phyloP scores from a whole-genome alignment of 2,888 invertebrate species.

The Stegana nigrithorax region DNA sequence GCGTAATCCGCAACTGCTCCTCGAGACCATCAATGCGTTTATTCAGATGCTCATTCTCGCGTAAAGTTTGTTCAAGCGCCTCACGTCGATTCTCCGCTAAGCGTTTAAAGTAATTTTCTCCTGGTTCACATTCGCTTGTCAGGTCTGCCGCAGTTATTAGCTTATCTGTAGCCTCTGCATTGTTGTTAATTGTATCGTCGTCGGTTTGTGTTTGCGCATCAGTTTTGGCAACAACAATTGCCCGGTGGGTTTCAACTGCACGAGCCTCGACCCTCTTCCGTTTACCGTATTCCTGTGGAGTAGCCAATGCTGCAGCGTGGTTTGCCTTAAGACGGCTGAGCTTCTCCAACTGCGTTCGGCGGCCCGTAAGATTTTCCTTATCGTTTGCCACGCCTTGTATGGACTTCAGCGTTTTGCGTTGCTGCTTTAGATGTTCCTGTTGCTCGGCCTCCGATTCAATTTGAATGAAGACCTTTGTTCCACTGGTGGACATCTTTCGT shows the following conservation, averaged over 20 bases:
- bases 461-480: slow-evolving; percentile 66
- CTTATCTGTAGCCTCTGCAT: slow-evolving; percentile 28
- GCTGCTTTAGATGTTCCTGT: slow-evolving; percentile 72
- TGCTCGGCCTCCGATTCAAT: slow-evolving; percentile 67
- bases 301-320: slow-evolving; percentile 59
- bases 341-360: slow-evolving; percentile 70
- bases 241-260: too few relatives aligned
- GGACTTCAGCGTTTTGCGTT: slow-evolving; percentile 79
- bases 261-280: slow-evolving; percentile 62
- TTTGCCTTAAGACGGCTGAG: slow-evolving; percentile 71
- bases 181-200: slow-evolving; percentile 60
- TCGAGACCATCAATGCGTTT: slow-evolving; percentile 69
- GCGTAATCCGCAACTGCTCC: slow-evolving; percentile 75
- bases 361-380: slow-evolving; percentile 82
- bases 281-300: slow-evolving; percentile 68
- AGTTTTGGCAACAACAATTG: slow-evolving; percentile 27
- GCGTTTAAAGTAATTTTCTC: slow-evolving; percentile 81
- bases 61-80: slow-evolving; percentile 78
- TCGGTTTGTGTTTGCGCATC: slow-evolving; percentile 69
- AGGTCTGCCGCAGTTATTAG: slow-evolving; percentile 76
- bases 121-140: slow-evolving; percentile 76
- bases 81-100: slow-evolving; percentile 80
- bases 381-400: slow-evolving; percentile 78
- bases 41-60: slow-evolving; percentile 76
- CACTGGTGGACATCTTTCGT: slow-evolving; percentile 63